A percentile compares a stretch with the other conserved stretches of the same genome.
These are phyloP conservation scores for Paramormyrops hopkinsi DNA, from an alignment of 2,797 vertebrate species.

Conservation along the genomic window DNA sequence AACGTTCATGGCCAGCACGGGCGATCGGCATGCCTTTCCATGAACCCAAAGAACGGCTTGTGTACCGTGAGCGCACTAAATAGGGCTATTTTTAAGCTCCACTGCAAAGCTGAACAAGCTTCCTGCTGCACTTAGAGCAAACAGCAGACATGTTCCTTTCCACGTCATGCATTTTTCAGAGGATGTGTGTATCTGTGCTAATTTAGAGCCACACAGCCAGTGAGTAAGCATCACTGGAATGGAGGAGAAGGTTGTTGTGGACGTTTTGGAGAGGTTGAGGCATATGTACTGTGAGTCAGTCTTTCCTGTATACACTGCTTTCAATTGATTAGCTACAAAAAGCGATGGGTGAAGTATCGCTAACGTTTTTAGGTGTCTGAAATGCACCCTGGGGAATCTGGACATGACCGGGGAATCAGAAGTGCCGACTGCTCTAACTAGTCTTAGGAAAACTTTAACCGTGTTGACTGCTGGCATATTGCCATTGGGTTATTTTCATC, in stretches of 20 bases:
- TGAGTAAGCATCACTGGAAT: background rate
- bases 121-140: background rate
- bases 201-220: background rate
- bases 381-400: background rate
- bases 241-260: background rate
- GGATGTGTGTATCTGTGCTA: background rate
- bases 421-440: background rate
- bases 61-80: background rate
- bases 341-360: background rate
- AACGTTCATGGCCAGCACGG: background rate
- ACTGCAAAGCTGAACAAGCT: background rate
- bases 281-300: background rate
- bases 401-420: background rate
- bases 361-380: background rate
- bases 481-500: background rate
- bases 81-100: constrained; percentile 12
- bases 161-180: background rate
- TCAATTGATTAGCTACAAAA: background rate
- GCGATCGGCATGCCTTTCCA: constrained; percentile 34
- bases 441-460: background rate
- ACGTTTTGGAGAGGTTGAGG: background rate
- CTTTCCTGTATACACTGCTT: background rate
- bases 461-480: background rate
- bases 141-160: background rate
- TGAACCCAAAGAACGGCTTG: constrained; percentile 24